A percentile compares a stretch with the other conserved stretches of the same genome.
Conservation (phyloP, 1,140 invertebrate genomes). For the Heliconius melpomene region DNA sequence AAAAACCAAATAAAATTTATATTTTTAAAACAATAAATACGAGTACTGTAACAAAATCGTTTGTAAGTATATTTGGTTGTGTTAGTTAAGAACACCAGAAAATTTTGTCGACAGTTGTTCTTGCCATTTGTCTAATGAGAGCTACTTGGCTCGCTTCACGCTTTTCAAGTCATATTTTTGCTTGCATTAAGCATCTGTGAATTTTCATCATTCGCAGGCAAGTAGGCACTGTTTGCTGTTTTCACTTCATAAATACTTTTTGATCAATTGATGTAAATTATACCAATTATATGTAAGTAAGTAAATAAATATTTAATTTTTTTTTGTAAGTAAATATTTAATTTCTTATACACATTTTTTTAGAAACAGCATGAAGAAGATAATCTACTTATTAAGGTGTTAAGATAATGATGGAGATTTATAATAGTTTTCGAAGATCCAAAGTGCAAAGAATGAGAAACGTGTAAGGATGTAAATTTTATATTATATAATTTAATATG, state of each 20-base stretch:
- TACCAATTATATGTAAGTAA: too few relatives aligned
- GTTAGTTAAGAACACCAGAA: not conserved
- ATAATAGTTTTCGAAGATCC: too few relatives aligned
- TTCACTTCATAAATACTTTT: not conserved
- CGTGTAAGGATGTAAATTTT: too few relatives aligned
- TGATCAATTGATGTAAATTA: not conserved
- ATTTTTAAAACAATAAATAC: not conserved
- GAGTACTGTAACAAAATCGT: not conserved
- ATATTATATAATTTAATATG: too few relatives aligned
- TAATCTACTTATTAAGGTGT: too few relatives aligned
- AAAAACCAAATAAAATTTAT: not conserved
- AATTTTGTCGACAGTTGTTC: not conserved
- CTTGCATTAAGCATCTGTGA: not conserved
- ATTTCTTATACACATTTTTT: too few relatives aligned
- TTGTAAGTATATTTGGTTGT: not conserved
- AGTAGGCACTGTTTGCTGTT: not conserved
- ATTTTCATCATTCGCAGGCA: not conserved
- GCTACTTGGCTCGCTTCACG: not conserved
- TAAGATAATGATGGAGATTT: too few relatives aligned
- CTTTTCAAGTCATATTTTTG: not conserved
- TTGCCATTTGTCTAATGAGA: not conserved
- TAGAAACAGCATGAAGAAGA: too few relatives aligned
- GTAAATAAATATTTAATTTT: too few relatives aligned
- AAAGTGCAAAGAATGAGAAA: too few relatives aligned
- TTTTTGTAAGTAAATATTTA: too few relatives aligned